Base-by-base conservation (phyloP, 1,140 invertebrate species). In the Sinella curviseta region DNA sequence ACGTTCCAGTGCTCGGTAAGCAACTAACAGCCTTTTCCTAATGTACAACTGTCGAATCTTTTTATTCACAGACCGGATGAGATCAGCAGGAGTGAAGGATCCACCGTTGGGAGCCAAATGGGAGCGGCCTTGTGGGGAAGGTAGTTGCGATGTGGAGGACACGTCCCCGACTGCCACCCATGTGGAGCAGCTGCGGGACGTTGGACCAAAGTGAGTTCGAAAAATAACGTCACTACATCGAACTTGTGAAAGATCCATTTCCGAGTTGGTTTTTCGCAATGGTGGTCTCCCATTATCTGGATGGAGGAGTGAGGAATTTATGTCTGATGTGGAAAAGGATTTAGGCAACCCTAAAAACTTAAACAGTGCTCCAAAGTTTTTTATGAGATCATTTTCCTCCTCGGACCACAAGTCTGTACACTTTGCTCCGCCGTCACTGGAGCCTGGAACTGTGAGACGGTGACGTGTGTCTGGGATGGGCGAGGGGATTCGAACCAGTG, bases 81-180 rank as follows among this genome's bases (percentile, higher is more conserved):
- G 90, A 85, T 94, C 93, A 2, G 92, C 92, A 26, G 92, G 89
- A 79, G 92, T 90, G 84, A 93, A 90, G 31, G 91, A 78, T 14
- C 65, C 86, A 81, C 74, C 73, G 77, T 79, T 75, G 12, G 80
- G 77, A 17, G 82, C 73, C 0, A 79, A 33, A 84, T 82, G 30
- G n/a, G 76, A 78, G 54, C 92, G 89, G 28, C 91, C 91, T 81
- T 93, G 92, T 0, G 92, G 92, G 48, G 92, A 93, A 1, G 92
- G 92, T 77, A 93, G 85, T 84, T 93, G 92, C 0, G 92, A 92
- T 0, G 90, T 91, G 24, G 91, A 91, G 0, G 90, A 89, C 1
- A 92, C 87, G 82, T 93, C 92, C 0, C 92, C 92, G 0, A 94
- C 92, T 1, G 93, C 94, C 0, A 95, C 94, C 93, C 94, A 95